These are phyloP conservation scores for Teleogryllus occipitalis DNA, from an alignment of 1,140 invertebrate genomes.

Conservation along the genomic window DNA sequence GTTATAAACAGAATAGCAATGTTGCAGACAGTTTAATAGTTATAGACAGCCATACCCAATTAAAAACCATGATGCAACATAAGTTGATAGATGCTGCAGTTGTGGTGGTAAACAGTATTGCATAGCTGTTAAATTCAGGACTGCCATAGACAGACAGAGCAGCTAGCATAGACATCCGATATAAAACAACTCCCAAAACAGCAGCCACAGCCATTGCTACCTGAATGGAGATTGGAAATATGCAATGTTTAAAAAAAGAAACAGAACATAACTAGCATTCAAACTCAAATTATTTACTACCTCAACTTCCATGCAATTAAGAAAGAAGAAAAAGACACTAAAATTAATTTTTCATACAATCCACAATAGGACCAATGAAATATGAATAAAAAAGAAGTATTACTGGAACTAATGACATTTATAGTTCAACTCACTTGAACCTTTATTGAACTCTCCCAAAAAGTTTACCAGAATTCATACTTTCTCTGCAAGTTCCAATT, in stretches of 20 bases:
- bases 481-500: too few relatives aligned
- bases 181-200: conserved; percentile 84
- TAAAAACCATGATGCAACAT: conserved; percentile 75
- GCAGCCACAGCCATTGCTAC: conserved; percentile 71
- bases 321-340: too few relatives aligned
- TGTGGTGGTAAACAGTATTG: conserved; percentile 69
- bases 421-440: too few relatives aligned
- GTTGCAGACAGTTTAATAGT: background rate
- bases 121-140: conserved; percentile 57
- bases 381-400: too few relatives aligned
- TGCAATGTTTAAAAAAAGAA: background rate
- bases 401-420: too few relatives aligned
- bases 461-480: too few relatives aligned
- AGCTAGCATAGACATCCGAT: conserved; percentile 80
- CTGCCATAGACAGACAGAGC: conserved; percentile 50
- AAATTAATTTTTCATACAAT: too few relatives aligned
- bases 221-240: conserved; percentile 36
- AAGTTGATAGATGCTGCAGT: conserved; percentile 84
- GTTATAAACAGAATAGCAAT: background rate
- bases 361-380: too few relatives aligned
- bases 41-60: conserved; percentile 54
- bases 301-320: too few relatives aligned
- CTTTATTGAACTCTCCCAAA: too few relatives aligned
- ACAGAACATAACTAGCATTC: too few relatives aligned
- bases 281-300: background rate